Percentiles rank a stretch among this genome's conserved stretches.
Conservation (phyloP, 2,113 vertebrate genomes). For the Pipa parva region DNA sequence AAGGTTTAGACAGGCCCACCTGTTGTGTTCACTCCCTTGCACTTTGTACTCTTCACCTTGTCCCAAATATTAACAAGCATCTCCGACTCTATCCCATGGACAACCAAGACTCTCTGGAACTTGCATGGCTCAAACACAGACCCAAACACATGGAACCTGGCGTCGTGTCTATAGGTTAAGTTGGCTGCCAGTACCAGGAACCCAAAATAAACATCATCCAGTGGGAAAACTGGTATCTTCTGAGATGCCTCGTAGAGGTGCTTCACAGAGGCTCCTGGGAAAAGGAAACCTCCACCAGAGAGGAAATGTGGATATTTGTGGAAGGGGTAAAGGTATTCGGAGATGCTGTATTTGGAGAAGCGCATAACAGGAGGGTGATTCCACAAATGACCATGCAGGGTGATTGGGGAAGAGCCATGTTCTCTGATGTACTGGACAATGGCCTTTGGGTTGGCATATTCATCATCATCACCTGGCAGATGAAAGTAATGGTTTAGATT, state of each 20-base stretch:
- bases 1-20: too few relatives aligned
- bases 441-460: slow-evolving; percentile 17
- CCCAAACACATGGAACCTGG: neutral
- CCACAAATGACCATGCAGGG: slow-evolving; percentile 18
- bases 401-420: neutral
- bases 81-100: slow-evolving; percentile 45
- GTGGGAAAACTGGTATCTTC: slow-evolving; percentile 31
- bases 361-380: neutral
- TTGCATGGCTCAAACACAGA: neutral
- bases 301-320: slow-evolving; percentile 15
- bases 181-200: slow-evolving; percentile 46
- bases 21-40: neutral
- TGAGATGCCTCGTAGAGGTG: neutral
- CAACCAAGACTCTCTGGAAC: slow-evolving; percentile 47
- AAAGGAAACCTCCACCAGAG: slow-evolving; percentile 35
- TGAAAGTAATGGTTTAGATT: neutral
- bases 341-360: neutral
- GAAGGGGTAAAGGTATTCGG: neutral
- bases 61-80: slow-evolving; percentile 37
- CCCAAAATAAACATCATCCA: slow-evolving; percentile 25
- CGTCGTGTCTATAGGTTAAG: slow-evolving; percentile 34
- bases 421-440: neutral
- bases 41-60: neutral
- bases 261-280: neutral
- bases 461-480: slow-evolving; percentile 33